Evolutionary conservation across 2,797 vertebrate species (phyloP).

Genomic region (Miopithecus talapoin): DNA sequence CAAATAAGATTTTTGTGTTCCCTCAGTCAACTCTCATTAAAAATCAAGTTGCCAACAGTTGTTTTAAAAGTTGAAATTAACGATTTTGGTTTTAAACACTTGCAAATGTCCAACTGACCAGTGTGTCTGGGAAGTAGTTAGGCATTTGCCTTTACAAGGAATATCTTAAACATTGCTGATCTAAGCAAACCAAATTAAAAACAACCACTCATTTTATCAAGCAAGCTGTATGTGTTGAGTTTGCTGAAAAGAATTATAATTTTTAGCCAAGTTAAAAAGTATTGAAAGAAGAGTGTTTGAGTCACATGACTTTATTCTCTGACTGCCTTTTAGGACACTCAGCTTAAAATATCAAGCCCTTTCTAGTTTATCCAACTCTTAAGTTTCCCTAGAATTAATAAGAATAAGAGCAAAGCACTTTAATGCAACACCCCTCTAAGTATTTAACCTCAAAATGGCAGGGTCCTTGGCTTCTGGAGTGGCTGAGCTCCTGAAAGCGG

Average conservation of each 20-base stretch:
- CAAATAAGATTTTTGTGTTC: neutral
- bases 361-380: neutral
- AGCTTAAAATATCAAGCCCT: neutral
- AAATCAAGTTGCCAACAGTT: neutral
- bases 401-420: neutral
- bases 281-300: neutral
- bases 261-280: neutral
- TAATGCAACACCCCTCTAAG: neutral
- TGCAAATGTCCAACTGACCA: neutral
- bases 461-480: neutral
- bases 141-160: neutral
- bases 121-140: neutral
- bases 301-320: neutral
- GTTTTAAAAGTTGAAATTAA: constrained; percentile 11
- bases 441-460: neutral
- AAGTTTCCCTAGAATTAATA: neutral
- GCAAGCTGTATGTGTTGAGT: neutral
- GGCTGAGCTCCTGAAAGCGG: neutral
- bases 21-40: neutral
- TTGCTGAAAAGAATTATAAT: neutral
- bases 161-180: neutral
- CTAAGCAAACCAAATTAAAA: constrained; percentile 23
- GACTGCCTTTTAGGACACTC: neutral
- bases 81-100: constrained; percentile 21
- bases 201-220: neutral